phyloP scores from a whole-genome alignment of 53 echinoderm and acorn worm species.

The Actinopyga echinites region DNA sequence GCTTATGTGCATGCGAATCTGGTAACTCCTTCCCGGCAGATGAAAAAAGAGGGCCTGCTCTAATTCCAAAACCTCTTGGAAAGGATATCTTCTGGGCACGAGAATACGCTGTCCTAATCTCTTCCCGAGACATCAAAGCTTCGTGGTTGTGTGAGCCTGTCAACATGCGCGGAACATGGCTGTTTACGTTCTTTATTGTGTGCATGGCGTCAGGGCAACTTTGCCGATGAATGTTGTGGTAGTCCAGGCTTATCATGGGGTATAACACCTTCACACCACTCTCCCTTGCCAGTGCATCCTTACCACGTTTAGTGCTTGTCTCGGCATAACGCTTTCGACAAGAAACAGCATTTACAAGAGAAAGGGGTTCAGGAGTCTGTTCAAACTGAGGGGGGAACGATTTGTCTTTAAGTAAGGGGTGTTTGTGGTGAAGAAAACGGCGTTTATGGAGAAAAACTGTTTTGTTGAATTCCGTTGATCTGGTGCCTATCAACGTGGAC shows the following conservation, averaged over 20 bases:
- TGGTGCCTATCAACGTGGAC: not conserved
- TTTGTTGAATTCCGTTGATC: not conserved
- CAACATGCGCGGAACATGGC: not conserved
- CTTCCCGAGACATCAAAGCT: not conserved
- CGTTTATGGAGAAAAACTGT: not conserved
- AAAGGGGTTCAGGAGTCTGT: too few relatives aligned
- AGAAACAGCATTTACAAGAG: too few relatives aligned
- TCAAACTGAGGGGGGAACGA: too few relatives aligned
- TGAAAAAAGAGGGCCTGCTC: not conserved
- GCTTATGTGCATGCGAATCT: not conserved
- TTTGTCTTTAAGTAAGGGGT: too few relatives aligned
- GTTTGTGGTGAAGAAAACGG: too few relatives aligned
- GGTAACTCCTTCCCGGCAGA: not conserved
- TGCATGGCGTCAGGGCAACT: constrained; percentile 13
- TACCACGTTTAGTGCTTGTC: too few relatives aligned
- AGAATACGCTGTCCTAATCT: not conserved
- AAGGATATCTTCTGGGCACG: not conserved
- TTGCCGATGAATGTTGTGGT: not conserved
- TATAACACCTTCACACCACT: not conserved
- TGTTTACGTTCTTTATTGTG: not conserved
- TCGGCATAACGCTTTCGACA: too few relatives aligned
- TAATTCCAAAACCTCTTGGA: not conserved
- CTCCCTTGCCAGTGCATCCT: too few relatives aligned
- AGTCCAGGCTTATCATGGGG: not conserved
- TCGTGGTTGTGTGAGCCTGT: not conserved